Base-by-base conservation (phyloP, 2,113 vertebrate species). In the Hypanus sabinus region DNA sequence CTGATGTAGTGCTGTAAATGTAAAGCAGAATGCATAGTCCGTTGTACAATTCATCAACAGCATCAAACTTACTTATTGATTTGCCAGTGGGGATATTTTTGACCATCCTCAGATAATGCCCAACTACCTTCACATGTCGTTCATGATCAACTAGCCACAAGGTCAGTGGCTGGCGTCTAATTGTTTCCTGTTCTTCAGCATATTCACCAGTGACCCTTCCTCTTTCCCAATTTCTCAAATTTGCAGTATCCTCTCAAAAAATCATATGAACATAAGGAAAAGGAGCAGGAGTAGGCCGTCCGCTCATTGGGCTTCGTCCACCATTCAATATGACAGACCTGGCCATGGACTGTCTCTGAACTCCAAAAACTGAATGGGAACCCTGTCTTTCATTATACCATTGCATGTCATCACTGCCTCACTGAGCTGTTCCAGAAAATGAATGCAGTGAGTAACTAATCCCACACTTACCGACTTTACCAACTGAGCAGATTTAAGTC, bases 371-470 rank as follows among this genome's bases (percentile, higher is more conserved):
- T 46, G 46, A 46, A 46, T 46, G 1, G 46, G 96, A 8, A 60
- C 57, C 46, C n/a, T 30, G 33, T 88, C 94, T 5, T 3, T 94
- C 24, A 94, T 1, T 5, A 95, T 46, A 46, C 97, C 96, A 0
- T 96, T 96, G 73, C 94, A 96, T 36, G 80, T 94, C 68, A 70
- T 96, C n/a, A 94, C 65, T 1, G 94, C 14, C 0, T 96, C 94
- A 30, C 11, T 87, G 36, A 96, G 93, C 16, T 95, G 76, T 79
- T 96, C 95, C 36, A 95, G n/a, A 36, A 94, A 11, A 3, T 20
- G 12, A 36, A 95, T 95, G 36, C 55, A 22, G n/a, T 92, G 91
- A 0, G 94, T 94, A 0, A 96, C 80, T 20, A 96, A 0, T 0
- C 24, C 0, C 1, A 88, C 5, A n/a, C 94, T 95, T 9, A 96